Evolutionary conservation across 2,113 vertebrate species (phyloP).

Genomic region (Rhipidura dahli): DNA sequence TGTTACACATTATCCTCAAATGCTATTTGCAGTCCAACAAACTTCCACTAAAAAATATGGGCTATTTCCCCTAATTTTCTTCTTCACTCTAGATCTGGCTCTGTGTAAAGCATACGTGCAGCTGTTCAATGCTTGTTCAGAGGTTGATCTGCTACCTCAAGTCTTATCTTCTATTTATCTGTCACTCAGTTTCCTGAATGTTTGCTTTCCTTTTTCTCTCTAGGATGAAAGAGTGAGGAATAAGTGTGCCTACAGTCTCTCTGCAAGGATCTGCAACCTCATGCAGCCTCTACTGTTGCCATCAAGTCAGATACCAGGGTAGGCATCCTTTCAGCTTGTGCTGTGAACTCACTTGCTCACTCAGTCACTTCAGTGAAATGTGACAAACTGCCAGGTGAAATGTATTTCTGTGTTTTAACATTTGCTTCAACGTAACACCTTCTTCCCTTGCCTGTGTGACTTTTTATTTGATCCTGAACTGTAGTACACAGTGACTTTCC

Average conservation of each 20-base stretch:
- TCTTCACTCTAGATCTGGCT: background rate
- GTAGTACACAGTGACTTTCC: background rate
- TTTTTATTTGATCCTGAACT: background rate
- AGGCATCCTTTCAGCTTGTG: background rate
- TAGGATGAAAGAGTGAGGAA: background rate
- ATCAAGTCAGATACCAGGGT: background rate
- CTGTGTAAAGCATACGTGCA: background rate
- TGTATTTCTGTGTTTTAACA: background rate
- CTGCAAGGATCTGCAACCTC: background rate
- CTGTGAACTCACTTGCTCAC: background rate
- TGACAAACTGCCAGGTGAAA: background rate
- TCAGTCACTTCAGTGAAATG: background rate
- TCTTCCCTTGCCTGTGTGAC: background rate
- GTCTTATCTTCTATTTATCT: background rate
- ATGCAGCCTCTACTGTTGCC: background rate
- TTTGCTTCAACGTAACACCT: background rate
- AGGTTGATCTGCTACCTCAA: background rate
- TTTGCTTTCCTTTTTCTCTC: background rate
- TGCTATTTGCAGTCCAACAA: background rate
- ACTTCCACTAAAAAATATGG: background rate
- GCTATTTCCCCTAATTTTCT: conserved; percentile 6
- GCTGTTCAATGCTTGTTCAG: background rate
- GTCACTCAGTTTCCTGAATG: background rate
- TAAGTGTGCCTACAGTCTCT: background rate
- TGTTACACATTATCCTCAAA: background rate